Base-by-base conservation (phyloP, 2,113 vertebrate genomes). In the Apodemus speciosus region DNA sequence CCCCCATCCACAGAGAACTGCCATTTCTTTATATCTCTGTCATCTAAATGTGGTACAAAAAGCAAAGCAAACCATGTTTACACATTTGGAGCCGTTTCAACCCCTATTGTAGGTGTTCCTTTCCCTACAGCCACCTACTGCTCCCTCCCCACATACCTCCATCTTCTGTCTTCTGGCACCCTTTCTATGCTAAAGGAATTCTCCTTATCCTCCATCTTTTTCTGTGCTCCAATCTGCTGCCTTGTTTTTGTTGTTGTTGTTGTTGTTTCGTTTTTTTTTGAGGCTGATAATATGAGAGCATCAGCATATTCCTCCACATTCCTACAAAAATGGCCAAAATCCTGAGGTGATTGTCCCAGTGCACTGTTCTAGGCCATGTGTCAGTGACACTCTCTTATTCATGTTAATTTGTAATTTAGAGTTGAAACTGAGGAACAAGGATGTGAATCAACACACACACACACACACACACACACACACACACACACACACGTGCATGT, bases 291-390 rank as follows among this genome's bases (percentile, higher is more conserved):
- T 80, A 43, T 68, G n/a, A n/a, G n/a, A n/a, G n/a, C n/a, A 25
- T 27, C 16, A 60, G 9, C 13, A 25, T 35, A 18, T 43, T 87
- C 40, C 23, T 89, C 27, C 25, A 83, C 30, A 21, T 66, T 66
- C n/a, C 51, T 80, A 86, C 13, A 93, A 89, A 85, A 92, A 64
- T 83, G 75, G 51, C 16, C 32, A 32, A 89, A 90, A 90, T 35
- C 25, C 5, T 51, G 9, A 43, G n/a, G 20, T 14, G 56, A 20
- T 11, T 69, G 23, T 43, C 40, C 21, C 49, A 46, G 71, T 38
- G 27, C 49, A 88, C 49, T 51, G 1, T 76, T 77, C 21, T 38
- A n/a, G 56, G 46, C 15, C 62, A 49, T 83, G 64, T 83, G 30
- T 53, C 66, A 56, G 40, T 40, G 75, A 68, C n/a, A 81, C 32